These are phyloP conservation scores for Tipula lateralis DNA, from an alignment of 2,888 invertebrate genomes.

Conservation along the genomic window DNA sequence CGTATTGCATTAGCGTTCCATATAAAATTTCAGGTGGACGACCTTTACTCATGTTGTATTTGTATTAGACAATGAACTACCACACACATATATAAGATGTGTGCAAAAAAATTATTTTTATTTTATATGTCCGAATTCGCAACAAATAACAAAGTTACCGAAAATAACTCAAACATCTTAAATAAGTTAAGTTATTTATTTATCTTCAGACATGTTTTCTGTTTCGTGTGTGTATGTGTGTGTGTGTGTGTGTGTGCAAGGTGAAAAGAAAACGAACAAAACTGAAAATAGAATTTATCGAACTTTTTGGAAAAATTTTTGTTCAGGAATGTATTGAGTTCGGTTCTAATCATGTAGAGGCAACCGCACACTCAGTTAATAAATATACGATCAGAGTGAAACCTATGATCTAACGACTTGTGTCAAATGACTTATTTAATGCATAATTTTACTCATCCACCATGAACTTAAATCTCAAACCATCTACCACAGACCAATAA, in stretches of 20 bases:
- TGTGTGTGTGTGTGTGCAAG: neutral
- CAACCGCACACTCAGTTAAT: too few species aligned
- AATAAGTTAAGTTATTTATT: neutral
- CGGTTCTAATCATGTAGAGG: too few species aligned
- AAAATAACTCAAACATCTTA: neutral
- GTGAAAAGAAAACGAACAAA: neutral
- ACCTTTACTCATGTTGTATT: neutral
- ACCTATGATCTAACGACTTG: too few species aligned
- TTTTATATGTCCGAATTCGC: neutral
- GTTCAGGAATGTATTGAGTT: too few species aligned
- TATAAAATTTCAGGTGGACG: conserved; percentile 11
- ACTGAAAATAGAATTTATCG: neutral
- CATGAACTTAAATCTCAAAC: neutral
- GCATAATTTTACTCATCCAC: neutral
- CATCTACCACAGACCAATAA: neutral
- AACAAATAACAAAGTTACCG: neutral
- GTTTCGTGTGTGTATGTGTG: too few species aligned
- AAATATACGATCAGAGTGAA: too few species aligned
- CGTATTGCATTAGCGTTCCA: neutral
- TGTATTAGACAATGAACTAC: neutral
- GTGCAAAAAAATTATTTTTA: neutral
- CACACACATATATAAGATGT: neutral
- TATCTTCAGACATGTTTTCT: neutral
- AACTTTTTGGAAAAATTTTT: neutral
- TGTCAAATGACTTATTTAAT: too few species aligned